phyloP scores from a whole-genome alignment of 1,140 invertebrate genomes.

The Drosophila subobscura region DNA sequence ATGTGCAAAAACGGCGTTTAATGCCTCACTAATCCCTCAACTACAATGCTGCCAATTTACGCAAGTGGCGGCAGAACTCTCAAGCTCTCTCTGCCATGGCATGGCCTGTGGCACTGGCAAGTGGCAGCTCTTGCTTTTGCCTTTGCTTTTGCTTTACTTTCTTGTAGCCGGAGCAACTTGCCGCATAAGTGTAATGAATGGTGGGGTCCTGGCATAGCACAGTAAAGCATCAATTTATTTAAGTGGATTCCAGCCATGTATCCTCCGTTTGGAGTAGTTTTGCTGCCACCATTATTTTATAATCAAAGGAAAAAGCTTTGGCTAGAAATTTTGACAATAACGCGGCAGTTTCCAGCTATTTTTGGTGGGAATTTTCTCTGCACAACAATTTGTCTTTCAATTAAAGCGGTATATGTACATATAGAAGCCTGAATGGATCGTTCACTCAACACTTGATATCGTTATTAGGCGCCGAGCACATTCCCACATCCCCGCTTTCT shows the following conservation, averaged over 20 bases:
- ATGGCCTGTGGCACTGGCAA: background rate
- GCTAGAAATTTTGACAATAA: background rate
- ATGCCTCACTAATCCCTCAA: constrained; percentile 80
- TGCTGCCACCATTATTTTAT: constrained; percentile 13
- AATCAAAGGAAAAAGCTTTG: constrained; percentile 14
- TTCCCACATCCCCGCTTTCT: too few relatives aligned
- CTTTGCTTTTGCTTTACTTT: constrained; percentile 27
- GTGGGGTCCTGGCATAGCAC: constrained; percentile 46
- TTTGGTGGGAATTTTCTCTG: too few relatives aligned
- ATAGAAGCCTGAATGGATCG: too few relatives aligned
- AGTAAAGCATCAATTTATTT: constrained; percentile 77
- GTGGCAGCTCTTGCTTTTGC: background rate
- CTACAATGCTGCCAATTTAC: constrained; percentile 81
- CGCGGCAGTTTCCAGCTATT: background rate
- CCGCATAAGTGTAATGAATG: constrained; percentile 68
- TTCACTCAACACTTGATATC: too few relatives aligned
- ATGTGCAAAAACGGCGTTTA: constrained; percentile 82
- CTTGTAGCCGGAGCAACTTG: constrained; percentile 1
- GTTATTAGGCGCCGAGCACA: too few relatives aligned
- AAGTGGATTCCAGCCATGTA: constrained; percentile 64
- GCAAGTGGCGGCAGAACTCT: constrained; percentile 61
- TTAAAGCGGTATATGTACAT: too few relatives aligned
- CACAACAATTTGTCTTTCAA: too few relatives aligned
- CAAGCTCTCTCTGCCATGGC: constrained; percentile 8
- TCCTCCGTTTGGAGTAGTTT: constrained; percentile 39